phyloP scores from a whole-genome alignment of 1,140 invertebrate genomes.

The Pseudoatta argentina region DNA sequence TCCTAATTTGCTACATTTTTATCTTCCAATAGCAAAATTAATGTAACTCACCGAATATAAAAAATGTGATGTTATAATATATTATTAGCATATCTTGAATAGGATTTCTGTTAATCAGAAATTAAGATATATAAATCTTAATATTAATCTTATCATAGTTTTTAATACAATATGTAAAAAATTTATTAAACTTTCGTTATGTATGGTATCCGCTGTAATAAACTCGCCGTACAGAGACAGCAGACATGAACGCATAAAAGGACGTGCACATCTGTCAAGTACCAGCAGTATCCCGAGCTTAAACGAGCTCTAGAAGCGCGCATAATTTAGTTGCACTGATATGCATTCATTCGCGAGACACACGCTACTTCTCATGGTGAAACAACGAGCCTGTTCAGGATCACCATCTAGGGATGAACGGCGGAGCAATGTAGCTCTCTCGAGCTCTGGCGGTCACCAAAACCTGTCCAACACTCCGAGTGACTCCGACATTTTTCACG shows the following conservation, averaged over 20 bases:
- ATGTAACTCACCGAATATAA: neutral
- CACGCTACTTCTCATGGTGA: slow-evolving; percentile 45
- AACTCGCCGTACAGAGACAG: slow-evolving; percentile 9
- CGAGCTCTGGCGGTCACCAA: slow-evolving; percentile 27
- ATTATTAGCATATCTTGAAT: neutral
- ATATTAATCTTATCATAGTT: neutral
- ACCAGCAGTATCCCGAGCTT: slow-evolving; percentile 19
- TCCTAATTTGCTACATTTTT: neutral
- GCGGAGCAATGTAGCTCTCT: slow-evolving; percentile 39
- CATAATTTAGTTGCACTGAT: slow-evolving; percentile 59
- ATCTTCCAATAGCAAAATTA: neutral
- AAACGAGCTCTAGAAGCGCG: slow-evolving; percentile 56
- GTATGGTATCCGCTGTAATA: neutral
- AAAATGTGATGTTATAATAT: neutral
- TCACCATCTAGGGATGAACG: slow-evolving; percentile 56
- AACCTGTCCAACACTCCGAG: slow-evolving; percentile 53
- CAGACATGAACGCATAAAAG: slow-evolving; percentile 37
- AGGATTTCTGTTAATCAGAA: neutral
- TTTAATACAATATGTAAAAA: neutral
- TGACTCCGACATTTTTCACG: slow-evolving; percentile 11
- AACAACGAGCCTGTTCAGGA: slow-evolving; percentile 53
- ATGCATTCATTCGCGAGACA: slow-evolving; percentile 55
- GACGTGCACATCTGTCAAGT: slow-evolving; percentile 44
- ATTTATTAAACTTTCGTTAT: slow-evolving; percentile 22
- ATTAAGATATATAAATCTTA: neutral